Conservation (phyloP, 2,113 vertebrate species). For the Theropithecus gelada region DNA sequence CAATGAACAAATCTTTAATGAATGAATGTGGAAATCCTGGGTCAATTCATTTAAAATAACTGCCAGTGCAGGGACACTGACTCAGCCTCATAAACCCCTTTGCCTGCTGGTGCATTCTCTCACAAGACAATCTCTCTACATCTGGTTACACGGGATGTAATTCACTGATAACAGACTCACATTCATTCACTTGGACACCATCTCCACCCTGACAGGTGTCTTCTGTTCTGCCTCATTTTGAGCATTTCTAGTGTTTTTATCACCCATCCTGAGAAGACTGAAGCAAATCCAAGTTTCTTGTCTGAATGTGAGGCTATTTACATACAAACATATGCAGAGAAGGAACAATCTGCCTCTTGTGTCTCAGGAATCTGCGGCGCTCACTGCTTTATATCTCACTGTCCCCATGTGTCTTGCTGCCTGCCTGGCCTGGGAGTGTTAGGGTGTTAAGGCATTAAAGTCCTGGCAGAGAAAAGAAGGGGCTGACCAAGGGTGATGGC, state of each 20-base stretch:
- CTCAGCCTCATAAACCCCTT: background rate
- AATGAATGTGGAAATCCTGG: background rate
- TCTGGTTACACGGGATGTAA: too few species aligned
- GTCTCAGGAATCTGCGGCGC: background rate
- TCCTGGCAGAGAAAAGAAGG: background rate
- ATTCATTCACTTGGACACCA: background rate
- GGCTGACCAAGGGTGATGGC: background rate
- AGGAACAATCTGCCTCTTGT: too few species aligned
- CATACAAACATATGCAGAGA: background rate
- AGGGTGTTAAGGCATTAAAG: background rate
- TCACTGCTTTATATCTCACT: background rate
- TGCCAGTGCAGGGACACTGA: too few species aligned
- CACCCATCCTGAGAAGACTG: background rate
- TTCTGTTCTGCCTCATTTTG: background rate
- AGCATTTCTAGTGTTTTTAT: background rate
- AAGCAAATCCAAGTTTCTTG: background rate
- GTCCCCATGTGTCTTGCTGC: background rate
- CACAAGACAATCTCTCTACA: too few species aligned
- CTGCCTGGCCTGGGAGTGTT: background rate
- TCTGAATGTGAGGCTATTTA: background rate
- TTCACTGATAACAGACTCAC: too few species aligned
- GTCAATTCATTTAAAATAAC: background rate
- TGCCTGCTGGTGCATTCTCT: background rate
- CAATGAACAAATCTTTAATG: background rate
- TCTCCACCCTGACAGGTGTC: too few species aligned